phyloP scores from a whole-genome alignment of 1,140 invertebrate species.

The Hycleus phaleratus region DNA sequence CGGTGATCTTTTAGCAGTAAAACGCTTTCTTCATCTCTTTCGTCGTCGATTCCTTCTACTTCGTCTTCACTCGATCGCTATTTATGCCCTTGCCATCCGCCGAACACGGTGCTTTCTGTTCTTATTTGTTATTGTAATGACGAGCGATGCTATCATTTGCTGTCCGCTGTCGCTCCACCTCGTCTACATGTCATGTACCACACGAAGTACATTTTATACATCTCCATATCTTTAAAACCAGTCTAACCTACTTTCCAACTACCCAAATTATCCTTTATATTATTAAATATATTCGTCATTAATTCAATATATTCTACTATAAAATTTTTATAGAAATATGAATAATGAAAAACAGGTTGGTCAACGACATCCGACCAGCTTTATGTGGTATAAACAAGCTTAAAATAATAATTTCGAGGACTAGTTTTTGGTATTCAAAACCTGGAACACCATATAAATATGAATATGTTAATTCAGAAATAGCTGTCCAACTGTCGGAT shows the following conservation, averaged over 20 bases:
- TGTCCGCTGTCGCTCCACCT: constrained; percentile 28
- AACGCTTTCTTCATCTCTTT: no score
- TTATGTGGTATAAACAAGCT: constrained; percentile 10
- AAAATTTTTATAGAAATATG: neutral
- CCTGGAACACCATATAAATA: constrained; percentile 16
- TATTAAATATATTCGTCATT: no score
- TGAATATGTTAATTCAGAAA: constrained; percentile 23
- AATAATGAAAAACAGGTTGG: constrained; percentile 9
- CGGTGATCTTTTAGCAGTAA: no score
- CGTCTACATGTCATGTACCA: constrained; percentile 29
- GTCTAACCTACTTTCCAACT: constrained; percentile 7
- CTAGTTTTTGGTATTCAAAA: constrained; percentile 14
- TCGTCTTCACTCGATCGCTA: constrained; percentile 5
- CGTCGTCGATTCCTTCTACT: no score
- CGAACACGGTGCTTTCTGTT: constrained; percentile 28
- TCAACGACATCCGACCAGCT: constrained; percentile 11
- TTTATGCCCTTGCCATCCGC: constrained; percentile 28
- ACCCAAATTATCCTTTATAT: no score
- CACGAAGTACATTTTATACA: constrained; percentile 23
- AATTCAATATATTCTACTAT: no score
- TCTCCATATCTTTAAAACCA: constrained; percentile 24
- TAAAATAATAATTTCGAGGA: constrained; percentile 8
- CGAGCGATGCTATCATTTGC: constrained; percentile 31
- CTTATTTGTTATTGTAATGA: constrained; percentile 39
- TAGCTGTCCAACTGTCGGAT: constrained; percentile 20